Evolutionary conservation across 2,888 invertebrate species (phyloP), one percentile per base, ranked within the genome.

Genomic region (Lampropteryx suffumata): DNA sequence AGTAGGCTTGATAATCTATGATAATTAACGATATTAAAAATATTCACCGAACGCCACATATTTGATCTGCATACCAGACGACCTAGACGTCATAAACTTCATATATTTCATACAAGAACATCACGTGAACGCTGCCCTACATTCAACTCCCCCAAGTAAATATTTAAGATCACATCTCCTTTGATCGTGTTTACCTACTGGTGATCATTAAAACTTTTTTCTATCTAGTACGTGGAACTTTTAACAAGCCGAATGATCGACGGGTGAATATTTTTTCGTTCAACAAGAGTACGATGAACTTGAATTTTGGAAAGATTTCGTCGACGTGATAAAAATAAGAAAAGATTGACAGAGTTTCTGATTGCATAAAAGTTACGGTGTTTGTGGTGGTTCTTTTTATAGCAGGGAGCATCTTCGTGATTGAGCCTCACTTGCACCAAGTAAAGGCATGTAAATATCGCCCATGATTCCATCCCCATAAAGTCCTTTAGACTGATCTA

Each of bases 241-340:
- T 76, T 79, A 77, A 77, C 76, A 79, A 79, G 77, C 75, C 69
- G 55, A 62, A 70, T 70, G 74, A 75, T 76, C 69, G 71, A 73
- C 67, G 57, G 58, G 49, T 41, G 49, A 50, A 56, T 49, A 61
- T 61, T 59, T 61, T 61, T 59, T 55, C 56, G 52, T 59, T 52
- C 59, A 61, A 59, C 51, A 51, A 59, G 59, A 55, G 27, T 36
- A 41, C 9, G 35, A 35, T 60, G 55, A 50, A 55, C 54, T 53
- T 53, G 57, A 44, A 47, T 43, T 51, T 21, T n/a, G 29, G 24
- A 30, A 45, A 40, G 30, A 44, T 35, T 45, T 5, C 32, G 8
- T 21, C 6, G 39, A 44, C 30, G 42, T 32, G 45, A 45, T 37
- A 39, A 40, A 46, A 48, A 33, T 37, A 48, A 13, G 37, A 27